Percentiles rank a stretch among this genome's conserved stretches.
phyloP scores from a whole-genome alignment of 1,140 invertebrate genomes.

The Drosophila pruinosa region DNA sequence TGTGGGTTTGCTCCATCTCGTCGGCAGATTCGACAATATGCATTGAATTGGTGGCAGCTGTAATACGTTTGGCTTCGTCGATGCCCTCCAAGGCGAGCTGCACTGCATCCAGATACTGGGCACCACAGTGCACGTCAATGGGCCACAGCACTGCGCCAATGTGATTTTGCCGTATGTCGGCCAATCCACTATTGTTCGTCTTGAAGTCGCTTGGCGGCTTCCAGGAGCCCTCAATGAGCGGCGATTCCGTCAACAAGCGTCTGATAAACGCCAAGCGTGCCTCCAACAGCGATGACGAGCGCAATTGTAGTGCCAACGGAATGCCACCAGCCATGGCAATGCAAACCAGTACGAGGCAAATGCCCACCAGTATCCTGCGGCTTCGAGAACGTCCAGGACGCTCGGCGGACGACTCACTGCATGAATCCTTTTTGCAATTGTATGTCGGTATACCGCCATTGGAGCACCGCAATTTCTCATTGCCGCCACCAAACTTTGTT shows the following conservation, averaged over 20 bases:
- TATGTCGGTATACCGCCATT: conserved; percentile 72
- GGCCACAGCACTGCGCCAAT: conserved; percentile 86
- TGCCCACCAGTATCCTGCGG: conserved; percentile 65
- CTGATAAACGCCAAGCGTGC: conserved; percentile 85
- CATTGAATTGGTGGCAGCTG: conserved; percentile 81
- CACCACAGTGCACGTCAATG: conserved; percentile 85
- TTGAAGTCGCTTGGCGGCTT: conserved; percentile 64
- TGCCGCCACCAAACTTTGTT: conserved; percentile 73
- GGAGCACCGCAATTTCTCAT: conserved; percentile 69
- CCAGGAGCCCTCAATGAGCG: conserved; percentile 85
- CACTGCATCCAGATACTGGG: conserved; percentile 87
- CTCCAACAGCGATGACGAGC: conserved; percentile 85
- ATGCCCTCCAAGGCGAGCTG: conserved; percentile 87
- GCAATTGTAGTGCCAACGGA: conserved; percentile 84
- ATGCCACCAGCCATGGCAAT: conserved; percentile 83
- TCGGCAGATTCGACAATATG: conserved; percentile 80
- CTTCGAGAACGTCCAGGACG: conserved; percentile 57
- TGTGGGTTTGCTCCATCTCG: conserved; percentile 86
- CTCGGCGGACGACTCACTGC: conserved; percentile 65
- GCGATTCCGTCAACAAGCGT: conserved; percentile 84
- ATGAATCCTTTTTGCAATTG: conserved; percentile 67
- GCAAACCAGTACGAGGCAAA: conserved; percentile 68
- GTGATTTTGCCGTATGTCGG: conserved; percentile 70
- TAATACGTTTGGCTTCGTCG: conserved; percentile 85
- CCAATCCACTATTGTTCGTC: conserved; percentile 59